Evolutionary conservation across 1,140 invertebrate genomes (phyloP).

Genomic region (Musca vetustissima): DNA sequence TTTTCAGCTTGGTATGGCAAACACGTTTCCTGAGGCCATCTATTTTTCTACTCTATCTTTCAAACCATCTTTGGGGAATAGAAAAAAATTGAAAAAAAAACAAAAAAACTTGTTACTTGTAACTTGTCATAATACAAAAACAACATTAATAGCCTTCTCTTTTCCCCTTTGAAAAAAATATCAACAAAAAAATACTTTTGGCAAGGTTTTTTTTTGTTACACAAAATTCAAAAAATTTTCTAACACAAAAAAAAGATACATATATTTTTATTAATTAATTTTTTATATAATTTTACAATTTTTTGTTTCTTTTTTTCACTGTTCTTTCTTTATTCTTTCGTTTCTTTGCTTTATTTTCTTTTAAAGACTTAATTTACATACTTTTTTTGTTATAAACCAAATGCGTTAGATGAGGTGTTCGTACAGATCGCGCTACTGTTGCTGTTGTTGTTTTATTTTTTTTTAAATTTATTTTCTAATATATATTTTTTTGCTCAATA

Average conservation of each 20-base stretch:
- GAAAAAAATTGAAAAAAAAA: no score
- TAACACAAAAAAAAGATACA: no score
- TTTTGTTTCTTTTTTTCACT: not conserved
- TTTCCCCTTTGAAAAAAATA: not conserved
- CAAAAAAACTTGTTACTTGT: no score
- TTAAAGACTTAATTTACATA: slow-evolving; percentile 13
- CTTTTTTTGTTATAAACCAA: slow-evolving; percentile 19
- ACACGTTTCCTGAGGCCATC: slow-evolving; percentile 1
- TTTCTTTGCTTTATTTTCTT: not conserved
- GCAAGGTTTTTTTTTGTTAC: no score
- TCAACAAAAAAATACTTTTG: no score
- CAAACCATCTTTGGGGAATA: no score
- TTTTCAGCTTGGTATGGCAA: slow-evolving; percentile 18
- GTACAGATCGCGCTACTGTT: no score
- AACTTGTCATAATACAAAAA: not conserved
- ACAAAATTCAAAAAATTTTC: not conserved
- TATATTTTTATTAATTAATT: no score
- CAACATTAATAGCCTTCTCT: not conserved
- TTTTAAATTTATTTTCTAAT: not conserved
- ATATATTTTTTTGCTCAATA: slow-evolving; percentile 3
- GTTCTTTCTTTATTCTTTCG: not conserved
- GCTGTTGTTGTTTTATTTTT: not conserved
- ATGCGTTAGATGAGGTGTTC: not conserved
- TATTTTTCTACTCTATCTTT: no score
- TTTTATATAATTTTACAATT: not conserved